Conservation (phyloP, 2,113 vertebrate species). For the Herpetotheres cachinnans region DNA sequence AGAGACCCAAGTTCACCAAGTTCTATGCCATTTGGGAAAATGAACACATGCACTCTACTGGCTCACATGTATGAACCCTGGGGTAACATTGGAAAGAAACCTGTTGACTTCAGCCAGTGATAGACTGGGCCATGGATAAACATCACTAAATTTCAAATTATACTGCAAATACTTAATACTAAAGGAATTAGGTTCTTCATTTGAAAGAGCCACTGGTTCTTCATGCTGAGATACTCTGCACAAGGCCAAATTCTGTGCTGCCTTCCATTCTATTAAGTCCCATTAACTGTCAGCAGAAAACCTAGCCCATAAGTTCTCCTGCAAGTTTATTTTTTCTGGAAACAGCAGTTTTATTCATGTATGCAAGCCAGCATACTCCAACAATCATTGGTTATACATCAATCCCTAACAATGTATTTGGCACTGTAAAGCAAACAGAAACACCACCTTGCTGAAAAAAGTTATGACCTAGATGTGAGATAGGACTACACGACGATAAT, state of each 20-base stretch:
- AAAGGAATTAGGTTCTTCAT: constrained; percentile 24
- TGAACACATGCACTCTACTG: background rate
- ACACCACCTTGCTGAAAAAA: background rate
- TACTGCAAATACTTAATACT: constrained; percentile 46
- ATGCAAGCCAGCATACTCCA: background rate
- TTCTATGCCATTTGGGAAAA: constrained; percentile 4
- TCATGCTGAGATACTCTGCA: background rate
- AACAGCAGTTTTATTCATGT: background rate
- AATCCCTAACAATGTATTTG: background rate
- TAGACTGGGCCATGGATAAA: background rate
- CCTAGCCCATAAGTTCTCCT: background rate
- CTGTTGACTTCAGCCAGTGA: constrained; percentile 16
- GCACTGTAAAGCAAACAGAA: background rate
- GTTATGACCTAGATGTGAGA: background rate
- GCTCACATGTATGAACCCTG: background rate
- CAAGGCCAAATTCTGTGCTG: background rate
- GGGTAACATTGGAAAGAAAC: constrained; percentile 15
- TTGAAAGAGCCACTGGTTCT: constrained; percentile 21
- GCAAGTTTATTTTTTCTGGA: constrained; percentile 25
- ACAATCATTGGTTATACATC: background rate
- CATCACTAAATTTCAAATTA: constrained; percentile 13
- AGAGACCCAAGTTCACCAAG: background rate
- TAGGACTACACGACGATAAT: background rate
- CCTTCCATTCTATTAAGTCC: background rate
- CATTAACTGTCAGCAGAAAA: constrained; percentile 1